Conservation (phyloP, 2,113 vertebrate species). For the Anoplopoma fimbria region DNA sequence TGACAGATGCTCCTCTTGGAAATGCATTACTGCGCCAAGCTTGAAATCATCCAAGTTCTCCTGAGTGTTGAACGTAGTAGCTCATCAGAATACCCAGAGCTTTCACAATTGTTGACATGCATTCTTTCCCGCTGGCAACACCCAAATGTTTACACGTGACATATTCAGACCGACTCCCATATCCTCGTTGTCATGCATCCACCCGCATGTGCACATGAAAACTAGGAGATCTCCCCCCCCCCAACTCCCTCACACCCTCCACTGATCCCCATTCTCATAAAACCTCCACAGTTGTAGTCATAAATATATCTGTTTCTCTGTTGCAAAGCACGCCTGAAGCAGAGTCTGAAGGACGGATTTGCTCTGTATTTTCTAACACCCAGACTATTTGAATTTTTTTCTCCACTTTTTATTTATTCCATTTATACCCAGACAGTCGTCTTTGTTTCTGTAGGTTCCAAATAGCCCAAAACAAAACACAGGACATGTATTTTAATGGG, state of each 20-base stretch:
- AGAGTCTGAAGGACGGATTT: slow-evolving; percentile 40
- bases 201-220: slow-evolving; percentile 19
- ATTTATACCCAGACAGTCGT: slow-evolving; percentile 1
- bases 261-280: slow-evolving; percentile 28
- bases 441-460: slow-evolving; percentile 11
- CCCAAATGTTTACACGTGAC: slow-evolving; percentile 39
- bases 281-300: slow-evolving; percentile 28
- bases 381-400: slow-evolving; percentile 33
- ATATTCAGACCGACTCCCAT: slow-evolving; percentile 22
- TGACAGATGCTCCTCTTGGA: slow-evolving; percentile 72
- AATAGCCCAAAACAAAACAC: slow-evolving; percentile 7
- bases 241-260: background rate
- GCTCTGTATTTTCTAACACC: background rate
- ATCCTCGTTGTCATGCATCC: slow-evolving; percentile 26
- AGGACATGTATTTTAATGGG: slow-evolving; percentile 25
- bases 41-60: slow-evolving; percentile 38
- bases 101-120: slow-evolving; percentile 53
- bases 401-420: background rate
- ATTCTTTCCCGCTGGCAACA: slow-evolving; percentile 35
- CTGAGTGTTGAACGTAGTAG: slow-evolving; percentile 42
- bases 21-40: slow-evolving; percentile 62
- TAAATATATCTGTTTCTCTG: slow-evolving; percentile 33
- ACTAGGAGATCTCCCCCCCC: background rate
- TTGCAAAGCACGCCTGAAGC: slow-evolving; percentile 37
- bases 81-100: slow-evolving; percentile 41